Base-by-base conservation (phyloP, 1,140 invertebrate genomes). In the Cylas formicarius region DNA sequence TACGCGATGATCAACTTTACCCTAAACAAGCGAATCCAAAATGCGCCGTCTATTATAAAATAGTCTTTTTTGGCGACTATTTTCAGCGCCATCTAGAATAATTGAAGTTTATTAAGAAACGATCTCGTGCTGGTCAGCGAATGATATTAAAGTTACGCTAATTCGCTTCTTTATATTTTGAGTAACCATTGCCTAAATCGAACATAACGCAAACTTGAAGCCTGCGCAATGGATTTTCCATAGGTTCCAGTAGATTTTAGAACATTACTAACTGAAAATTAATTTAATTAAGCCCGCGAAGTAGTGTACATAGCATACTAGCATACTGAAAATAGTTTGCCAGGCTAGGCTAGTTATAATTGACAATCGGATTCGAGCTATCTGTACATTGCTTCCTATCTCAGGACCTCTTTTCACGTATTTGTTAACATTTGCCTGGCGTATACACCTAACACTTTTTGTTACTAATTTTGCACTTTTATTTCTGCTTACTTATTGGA, bases 311-410 rank as follows among this genome's bases (percentile, higher is more conserved):
- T 37, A 37, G 35, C 21, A 35, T 37, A 23, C 19, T 10, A 20
- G 19, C 11, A 17, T 4, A 13, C 13, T 47, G 42, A 41, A 45
- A 50, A 44, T 27, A 45, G 50, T 44, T 44, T 39, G 23, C 20
- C 45, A 36, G 36, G 37, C 47, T 55, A 58, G 58, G 52, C 60
- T 56, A 37, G 52, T 56, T 61, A 49, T 52, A 56, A 61, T 53
- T 55, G 55, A 56, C 52, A 57, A 40, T 35, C 40, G 48, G 53
- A 52, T 52, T 60, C 57, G 55, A 53, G 52, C 57, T 64, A 40
- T 16, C 50, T 63, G 61, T 64, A 64, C 58, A 62, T 64, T 60
- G 62, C 62, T 62, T 64, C 62, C 59, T 63, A 60, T 63, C 48
- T 63, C 57, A 11, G 34, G 19, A n/a, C n/a, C n/a, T n/a, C n/a